These are phyloP conservation scores for Heliconius erato DNA, from an alignment of 2,888 invertebrate species.

Conservation along the genomic window DNA sequence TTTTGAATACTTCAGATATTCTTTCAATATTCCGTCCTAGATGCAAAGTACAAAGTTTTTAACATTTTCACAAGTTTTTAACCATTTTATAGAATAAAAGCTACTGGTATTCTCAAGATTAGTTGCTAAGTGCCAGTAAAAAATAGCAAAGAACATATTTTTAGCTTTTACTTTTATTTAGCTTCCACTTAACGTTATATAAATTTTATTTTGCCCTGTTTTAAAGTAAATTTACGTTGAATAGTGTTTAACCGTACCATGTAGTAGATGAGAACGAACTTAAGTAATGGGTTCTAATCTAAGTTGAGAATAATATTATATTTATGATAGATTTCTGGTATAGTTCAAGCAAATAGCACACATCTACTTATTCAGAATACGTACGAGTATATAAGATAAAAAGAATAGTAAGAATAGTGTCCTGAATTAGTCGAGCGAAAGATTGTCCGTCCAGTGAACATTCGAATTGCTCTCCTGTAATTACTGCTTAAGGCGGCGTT, in stretches of 20 bases:
- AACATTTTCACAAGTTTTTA: background rate
- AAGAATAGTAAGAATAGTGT: too few species aligned
- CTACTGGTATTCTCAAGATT: constrained; percentile 13
- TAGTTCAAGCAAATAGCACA: background rate
- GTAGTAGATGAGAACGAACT: background rate
- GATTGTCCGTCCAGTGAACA: constrained; percentile 7
- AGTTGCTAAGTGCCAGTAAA: constrained; percentile 18
- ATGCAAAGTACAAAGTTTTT: background rate
- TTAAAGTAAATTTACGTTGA: background rate
- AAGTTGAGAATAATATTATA: background rate
- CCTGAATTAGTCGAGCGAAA: background rate
- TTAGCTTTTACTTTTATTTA: constrained; percentile 1
- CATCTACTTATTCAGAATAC: too few species aligned
- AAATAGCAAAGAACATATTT: constrained; percentile 4
- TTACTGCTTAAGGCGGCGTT: constrained; percentile 4
- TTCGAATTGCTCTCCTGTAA: constrained; percentile 12
- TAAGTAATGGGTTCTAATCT: background rate
- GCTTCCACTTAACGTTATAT: background rate
- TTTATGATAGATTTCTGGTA: background rate
- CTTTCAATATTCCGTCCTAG: constrained; percentile 13
- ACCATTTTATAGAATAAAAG: background rate
- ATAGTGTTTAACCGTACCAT: background rate
- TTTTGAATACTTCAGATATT: constrained; percentile 23
- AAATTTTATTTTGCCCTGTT: background rate
- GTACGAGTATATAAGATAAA: too few species aligned